Base-by-base conservation (phyloP, 2,888 invertebrate species). In the Cataglyphis cursor region DNA sequence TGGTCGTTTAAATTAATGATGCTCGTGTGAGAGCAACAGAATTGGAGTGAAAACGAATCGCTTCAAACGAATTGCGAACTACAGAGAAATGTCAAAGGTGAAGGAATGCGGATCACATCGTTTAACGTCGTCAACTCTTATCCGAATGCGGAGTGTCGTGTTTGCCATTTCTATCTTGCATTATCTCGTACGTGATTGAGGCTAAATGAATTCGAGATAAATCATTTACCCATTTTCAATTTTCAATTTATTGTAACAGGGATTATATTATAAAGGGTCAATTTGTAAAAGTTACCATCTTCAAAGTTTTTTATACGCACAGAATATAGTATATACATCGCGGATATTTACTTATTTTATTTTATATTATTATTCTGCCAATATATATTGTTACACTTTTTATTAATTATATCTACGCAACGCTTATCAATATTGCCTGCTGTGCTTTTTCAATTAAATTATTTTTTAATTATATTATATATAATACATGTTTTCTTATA, bases 1-100 rank as follows among this genome's bases (percentile, higher is more conserved):
- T 82, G 74, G 76, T 41, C 82, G 76, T 44, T 88, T 73, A 85
- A 88, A 88, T 88, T 87, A 88, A 88, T 87, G 87, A 81, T 80
- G 57, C 82, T 62, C 73, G 70, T 82, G 75, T 54, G 54, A 51
- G 54, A 66, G 68, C 85, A 85, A 75, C 87, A 74, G 85, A 73
- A 87, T 70, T 68, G 82, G 59, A 73, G 76, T 59, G 76, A 82
- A 82, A 81, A 51, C 8, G 81, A 82, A 81, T 51, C 70, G 74
- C 31, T 70, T 65, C 78, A 73, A 82, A 82, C 81, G 82, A 81
- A 85, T 78, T 75, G 59, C 51, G 85, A 48, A 84, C 87, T 83
- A 82, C 68, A 62, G 65, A 70, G 82, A 84, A 82, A 85, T 65
- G 82, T 87, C 87, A 84, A 59, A 41, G 78, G 65, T 75, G 51